Percentiles rank a stretch among this genome's conserved stretches.
phyloP scores from a whole-genome alignment of 2,797 vertebrate species.

The Uromys caudimaculatus region DNA sequence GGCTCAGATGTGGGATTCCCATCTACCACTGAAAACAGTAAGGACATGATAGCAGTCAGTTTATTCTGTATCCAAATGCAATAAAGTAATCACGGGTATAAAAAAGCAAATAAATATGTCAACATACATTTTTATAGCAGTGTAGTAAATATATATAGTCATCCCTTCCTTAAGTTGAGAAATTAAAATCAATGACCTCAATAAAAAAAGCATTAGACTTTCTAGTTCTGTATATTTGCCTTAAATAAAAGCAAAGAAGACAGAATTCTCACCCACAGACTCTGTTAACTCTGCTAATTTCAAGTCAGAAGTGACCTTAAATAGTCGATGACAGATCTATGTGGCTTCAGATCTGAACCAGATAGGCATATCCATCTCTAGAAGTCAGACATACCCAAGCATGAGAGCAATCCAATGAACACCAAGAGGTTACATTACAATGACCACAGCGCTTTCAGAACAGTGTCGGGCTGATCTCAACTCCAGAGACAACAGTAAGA shows the following conservation, averaged over 20 bases:
- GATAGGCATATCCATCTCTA: background rate
- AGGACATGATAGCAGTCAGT: background rate
- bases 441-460: background rate
- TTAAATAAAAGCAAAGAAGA: constrained; percentile 53
- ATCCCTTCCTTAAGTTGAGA: constrained; percentile 38
- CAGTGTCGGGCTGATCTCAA: background rate
- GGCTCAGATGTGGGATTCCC: background rate
- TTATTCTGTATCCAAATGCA: constrained; percentile 29
- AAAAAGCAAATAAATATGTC: constrained; percentile 40
- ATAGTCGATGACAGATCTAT: background rate
- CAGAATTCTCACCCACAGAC: background rate
- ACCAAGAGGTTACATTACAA: background rate
- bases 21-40: background rate
- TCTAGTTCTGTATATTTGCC: background rate
- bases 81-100: constrained; percentile 6
- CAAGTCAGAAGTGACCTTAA: background rate
- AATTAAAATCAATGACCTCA: constrained; percentile 61
- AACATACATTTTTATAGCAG: constrained; percentile 17
- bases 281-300: background rate
- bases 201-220: constrained; percentile 48
- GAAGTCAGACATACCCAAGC: background rate
- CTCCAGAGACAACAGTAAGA: background rate
- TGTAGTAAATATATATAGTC: constrained; percentile 48
- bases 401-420: background rate
- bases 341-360: background rate